Base-by-base conservation (phyloP, 2,113 vertebrate species). In the Salvelinus fontinalis region DNA sequence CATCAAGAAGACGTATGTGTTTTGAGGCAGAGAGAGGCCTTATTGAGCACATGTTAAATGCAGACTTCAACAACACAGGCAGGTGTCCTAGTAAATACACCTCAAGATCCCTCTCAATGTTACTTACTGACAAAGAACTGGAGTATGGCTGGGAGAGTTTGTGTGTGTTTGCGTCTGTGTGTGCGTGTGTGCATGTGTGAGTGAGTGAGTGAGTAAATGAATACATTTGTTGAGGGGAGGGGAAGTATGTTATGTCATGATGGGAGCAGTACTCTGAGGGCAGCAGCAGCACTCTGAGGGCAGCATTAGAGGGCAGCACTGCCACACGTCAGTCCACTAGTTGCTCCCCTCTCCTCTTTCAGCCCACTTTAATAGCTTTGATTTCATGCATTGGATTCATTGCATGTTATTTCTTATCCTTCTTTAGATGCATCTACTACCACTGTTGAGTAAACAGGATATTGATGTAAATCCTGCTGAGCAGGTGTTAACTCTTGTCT, bases 401-500 rank as follows among this genome's bases (percentile, higher is more conserved):
- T 31, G 31, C 31, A 16, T 68, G 20, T 68, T 4, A n/a, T 68
- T 34, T 68, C 67, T 39, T 39, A 31, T n/a, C 18, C 29, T 34
- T 20, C 67, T 29, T 24, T 14, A 34, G 6, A 39, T 20, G 18
- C 67, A 20, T 20, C 67, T 7, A n/a, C 13, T 66, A 11, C 16
- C 67, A 39, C 31, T 39, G 67, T 68, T 68, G 67, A 68, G 31
- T 68, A 68, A 68, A 68, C 67, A 39, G 6, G 16, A 34, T 16
- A 20, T 31, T 34, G 13, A 20, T 67, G 29, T 18, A 44, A 39
- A 68, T 7, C 67, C 67, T 4, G 67, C 67, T 68, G 18, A 68
- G 31, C 31, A 68, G 67, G 31, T 39, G 67, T 68, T 68, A 68
- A 68, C 67, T 68, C 31, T 18, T 68, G 29, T 34, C 67, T 20